These are phyloP conservation scores for Dynastes maya DNA, from an alignment of 2,888 invertebrate species.

Conservation along the genomic window DNA sequence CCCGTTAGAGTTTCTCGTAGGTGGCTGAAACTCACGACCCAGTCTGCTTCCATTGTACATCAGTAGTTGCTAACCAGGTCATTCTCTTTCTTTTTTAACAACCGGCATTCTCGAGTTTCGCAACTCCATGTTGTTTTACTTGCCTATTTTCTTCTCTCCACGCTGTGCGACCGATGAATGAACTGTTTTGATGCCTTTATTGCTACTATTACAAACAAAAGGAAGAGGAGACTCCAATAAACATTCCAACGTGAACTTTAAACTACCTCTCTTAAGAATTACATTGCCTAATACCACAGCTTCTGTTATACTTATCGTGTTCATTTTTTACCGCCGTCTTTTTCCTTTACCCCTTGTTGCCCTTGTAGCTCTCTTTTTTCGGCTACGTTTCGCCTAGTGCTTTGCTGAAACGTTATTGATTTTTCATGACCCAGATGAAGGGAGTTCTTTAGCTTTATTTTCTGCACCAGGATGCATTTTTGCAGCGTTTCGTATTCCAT, in stretches of 20 bases:
- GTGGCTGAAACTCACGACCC: slow-evolving; percentile 12
- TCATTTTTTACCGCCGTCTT: slow-evolving; percentile 61
- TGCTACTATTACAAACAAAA: slow-evolving; percentile 68
- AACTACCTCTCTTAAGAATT: slow-evolving; percentile 60
- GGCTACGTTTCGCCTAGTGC: slow-evolving; percentile 35
- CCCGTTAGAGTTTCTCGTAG: slow-evolving; percentile 9
- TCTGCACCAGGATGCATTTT: slow-evolving; percentile 34
- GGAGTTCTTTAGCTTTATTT: slow-evolving; percentile 39
- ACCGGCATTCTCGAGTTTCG: slow-evolving; percentile 61
- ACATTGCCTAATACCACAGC: slow-evolving; percentile 50
- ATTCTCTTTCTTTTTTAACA: slow-evolving; percentile 40
- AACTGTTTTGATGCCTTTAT: slow-evolving; percentile 68
- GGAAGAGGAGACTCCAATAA: slow-evolving; percentile 62
- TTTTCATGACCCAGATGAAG: slow-evolving; percentile 53
- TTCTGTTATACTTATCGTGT: slow-evolving; percentile 56
- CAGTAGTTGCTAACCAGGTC: slow-evolving; percentile 24
- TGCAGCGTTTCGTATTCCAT: slow-evolving; percentile 34
- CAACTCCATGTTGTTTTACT: slow-evolving; percentile 65
- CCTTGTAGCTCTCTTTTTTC: slow-evolving; percentile 44
- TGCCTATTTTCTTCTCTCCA: slow-evolving; percentile 62
- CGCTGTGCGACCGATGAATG: slow-evolving; percentile 65
- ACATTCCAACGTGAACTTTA: slow-evolving; percentile 63
- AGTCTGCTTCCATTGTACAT: slow-evolving; percentile 8
- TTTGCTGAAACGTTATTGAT: slow-evolving; percentile 50
- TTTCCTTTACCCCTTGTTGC: slow-evolving; percentile 46